A percentile compares a stretch with the other conserved stretches of the same genome.
Evolutionary conservation across 2,797 vertebrate genomes (phyloP).

Genomic region (Gadopsis marmoratus): DNA sequence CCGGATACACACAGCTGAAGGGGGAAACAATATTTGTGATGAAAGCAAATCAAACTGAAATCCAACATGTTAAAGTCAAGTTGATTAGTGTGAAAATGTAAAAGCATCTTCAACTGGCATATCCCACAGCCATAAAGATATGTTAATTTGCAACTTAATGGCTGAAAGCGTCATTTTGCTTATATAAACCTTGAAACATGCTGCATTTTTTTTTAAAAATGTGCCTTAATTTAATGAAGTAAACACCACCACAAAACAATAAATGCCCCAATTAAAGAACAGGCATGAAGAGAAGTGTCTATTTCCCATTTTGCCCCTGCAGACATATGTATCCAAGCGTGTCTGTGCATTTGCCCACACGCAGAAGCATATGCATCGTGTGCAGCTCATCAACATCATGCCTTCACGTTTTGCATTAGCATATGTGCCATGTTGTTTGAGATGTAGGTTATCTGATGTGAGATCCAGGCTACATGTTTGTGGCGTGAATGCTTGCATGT

Average conservation of each 20-base stretch:
- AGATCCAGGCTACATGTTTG: conserved; percentile 77
- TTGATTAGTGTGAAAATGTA: conserved; percentile 86
- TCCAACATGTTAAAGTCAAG: conserved; percentile 87
- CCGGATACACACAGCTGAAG: conserved; percentile 71
- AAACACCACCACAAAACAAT: conserved; percentile 85
- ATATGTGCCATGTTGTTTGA: conserved; percentile 76
- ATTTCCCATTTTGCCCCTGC: conserved; percentile 80
- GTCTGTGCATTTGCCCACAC: conserved; percentile 81
- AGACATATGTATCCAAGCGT: conserved; percentile 83
- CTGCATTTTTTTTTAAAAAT: conserved; percentile 80
- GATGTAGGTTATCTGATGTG: conserved; percentile 82
- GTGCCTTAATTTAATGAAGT: conserved; percentile 84
- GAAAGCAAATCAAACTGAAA: conserved; percentile 87
- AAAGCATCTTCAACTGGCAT: conserved; percentile 82
- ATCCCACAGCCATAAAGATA: conserved; percentile 85
- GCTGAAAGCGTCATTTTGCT: conserved; percentile 81
- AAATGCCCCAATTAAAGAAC: conserved; percentile 88
- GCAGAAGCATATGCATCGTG: conserved; percentile 78
- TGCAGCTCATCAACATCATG: conserved; percentile 79
- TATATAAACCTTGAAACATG: conserved; percentile 86
- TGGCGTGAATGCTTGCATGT: conserved; percentile 30
- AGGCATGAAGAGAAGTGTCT: conserved; percentile 85
- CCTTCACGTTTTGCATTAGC: conserved; percentile 75
- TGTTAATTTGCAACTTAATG: conserved; percentile 85
- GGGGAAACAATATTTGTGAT: conserved; percentile 84